Conservation (phyloP, 1,140 invertebrate species). For the Eubasilissa regina region DNA sequence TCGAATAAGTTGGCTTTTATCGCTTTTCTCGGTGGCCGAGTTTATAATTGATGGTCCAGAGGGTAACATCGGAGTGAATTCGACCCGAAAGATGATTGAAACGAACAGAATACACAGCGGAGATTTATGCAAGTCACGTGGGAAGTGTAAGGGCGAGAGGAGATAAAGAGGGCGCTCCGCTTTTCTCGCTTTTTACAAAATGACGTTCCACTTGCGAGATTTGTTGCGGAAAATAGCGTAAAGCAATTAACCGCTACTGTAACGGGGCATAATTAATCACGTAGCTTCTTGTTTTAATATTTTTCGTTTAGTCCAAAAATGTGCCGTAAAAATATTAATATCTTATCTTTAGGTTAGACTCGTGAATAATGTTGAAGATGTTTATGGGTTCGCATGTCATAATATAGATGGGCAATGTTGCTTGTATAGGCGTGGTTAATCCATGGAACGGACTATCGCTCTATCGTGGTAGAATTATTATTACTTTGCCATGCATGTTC, state of each 20-base stretch:
- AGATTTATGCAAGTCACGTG: slow-evolving; percentile 26
- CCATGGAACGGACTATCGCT: no score
- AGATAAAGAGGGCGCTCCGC: background rate
- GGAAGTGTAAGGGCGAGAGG: slow-evolving; percentile 9
- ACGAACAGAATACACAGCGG: slow-evolving; percentile 9
- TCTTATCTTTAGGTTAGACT: no score
- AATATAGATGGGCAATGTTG: no score
- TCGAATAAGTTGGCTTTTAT: slow-evolving; percentile 27
- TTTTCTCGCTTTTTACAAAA: background rate
- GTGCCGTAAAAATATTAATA: no score
- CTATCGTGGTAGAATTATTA: no score
- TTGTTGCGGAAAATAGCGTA: background rate
- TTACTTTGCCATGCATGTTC: no score
- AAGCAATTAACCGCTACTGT: background rate
- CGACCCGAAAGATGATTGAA: slow-evolving; percentile 10
- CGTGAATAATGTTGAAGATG: no score
- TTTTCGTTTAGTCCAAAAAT: no score
- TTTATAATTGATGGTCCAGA: slow-evolving; percentile 32
- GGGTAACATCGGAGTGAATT: slow-evolving; percentile 21
- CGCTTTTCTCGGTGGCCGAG: slow-evolving; percentile 24
- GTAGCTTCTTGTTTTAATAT: no score
- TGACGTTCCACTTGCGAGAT: background rate
- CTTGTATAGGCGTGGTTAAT: no score
- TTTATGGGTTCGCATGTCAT: no score
- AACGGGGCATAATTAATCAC: background rate